Conservation (phyloP, 2,888 invertebrate genomes). For the Diarsia dahlii region DNA sequence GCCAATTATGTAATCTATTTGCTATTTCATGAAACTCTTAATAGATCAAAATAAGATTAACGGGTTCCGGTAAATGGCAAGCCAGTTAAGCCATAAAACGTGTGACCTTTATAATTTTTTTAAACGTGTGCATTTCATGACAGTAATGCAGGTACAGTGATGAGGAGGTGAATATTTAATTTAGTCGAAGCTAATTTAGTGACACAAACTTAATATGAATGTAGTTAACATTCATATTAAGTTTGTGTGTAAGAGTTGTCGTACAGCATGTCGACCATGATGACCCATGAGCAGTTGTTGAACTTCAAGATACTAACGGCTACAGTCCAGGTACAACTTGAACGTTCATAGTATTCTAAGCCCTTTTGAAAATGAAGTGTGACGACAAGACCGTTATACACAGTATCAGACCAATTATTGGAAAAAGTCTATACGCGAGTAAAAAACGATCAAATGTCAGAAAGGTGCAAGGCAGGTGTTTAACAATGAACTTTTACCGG, state of each 20-base stretch:
- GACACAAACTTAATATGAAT: too few species aligned
- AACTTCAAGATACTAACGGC: not conserved
- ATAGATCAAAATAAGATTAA: constrained; percentile 2
- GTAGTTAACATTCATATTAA: not conserved
- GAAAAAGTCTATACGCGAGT: constrained; percentile 15
- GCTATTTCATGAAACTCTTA: not conserved
- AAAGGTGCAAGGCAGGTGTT: constrained; percentile 66
- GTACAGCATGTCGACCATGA: not conserved
- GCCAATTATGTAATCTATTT: constrained; percentile 12
- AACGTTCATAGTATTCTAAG: not conserved
- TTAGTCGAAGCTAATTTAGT: not conserved
- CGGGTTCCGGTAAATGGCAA: not conserved
- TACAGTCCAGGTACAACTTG: not conserved
- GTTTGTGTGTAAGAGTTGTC: not conserved
- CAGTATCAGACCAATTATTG: constrained; percentile 25
- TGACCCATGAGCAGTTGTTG: too few species aligned
- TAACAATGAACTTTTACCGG: constrained; percentile 50
- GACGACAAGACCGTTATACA: not conserved
- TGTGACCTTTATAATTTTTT: not conserved
- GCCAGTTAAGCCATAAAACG: not conserved
- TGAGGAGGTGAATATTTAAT: not conserved
- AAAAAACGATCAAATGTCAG: constrained; percentile 50
- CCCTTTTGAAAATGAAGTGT: not conserved
- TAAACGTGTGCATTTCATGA: not conserved
- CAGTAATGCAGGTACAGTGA: not conserved